Percentiles rank a stretch among this genome's conserved stretches.
Evolutionary conservation across 2,113 vertebrate species (phyloP).

Genomic region (Microcebus ravelobensis): DNA sequence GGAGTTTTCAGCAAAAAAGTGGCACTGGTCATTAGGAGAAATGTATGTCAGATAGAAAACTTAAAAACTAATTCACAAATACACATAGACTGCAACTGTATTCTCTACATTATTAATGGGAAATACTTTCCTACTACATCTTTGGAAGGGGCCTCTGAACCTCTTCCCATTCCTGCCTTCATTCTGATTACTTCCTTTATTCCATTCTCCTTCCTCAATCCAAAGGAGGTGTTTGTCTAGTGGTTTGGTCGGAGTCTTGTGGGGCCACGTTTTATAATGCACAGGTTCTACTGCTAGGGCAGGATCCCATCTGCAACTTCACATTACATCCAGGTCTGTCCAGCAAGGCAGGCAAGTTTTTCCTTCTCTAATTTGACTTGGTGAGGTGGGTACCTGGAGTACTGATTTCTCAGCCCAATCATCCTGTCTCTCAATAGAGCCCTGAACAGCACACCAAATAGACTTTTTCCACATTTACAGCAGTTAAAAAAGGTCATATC

Average conservation of each 20-base stretch:
- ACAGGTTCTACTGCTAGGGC: accelerated
- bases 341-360: neutral
- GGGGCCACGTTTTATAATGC: neutral
- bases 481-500: neutral
- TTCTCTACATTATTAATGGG: neutral
- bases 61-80: neutral
- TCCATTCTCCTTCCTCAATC: too few relatives aligned
- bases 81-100: neutral
- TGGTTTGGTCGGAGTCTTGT: neutral
- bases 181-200: neutral
- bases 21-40: neutral
- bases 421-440: neutral
- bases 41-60: neutral
- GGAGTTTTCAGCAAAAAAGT: neutral
- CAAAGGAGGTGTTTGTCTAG: neutral
- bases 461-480: neutral
- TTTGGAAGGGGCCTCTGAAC: neutral
- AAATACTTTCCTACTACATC: neutral
- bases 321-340: neutral
- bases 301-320: accelerated
- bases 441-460: neutral
- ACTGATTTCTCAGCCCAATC: accelerated
- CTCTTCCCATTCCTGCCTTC: neutral
- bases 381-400: accelerated
- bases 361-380: neutral